A percentile compares a stretch with the other conserved stretches of the same genome.
phyloP scores from a whole-genome alignment of 2,797 vertebrate species.

The Xenops minutus region DNA sequence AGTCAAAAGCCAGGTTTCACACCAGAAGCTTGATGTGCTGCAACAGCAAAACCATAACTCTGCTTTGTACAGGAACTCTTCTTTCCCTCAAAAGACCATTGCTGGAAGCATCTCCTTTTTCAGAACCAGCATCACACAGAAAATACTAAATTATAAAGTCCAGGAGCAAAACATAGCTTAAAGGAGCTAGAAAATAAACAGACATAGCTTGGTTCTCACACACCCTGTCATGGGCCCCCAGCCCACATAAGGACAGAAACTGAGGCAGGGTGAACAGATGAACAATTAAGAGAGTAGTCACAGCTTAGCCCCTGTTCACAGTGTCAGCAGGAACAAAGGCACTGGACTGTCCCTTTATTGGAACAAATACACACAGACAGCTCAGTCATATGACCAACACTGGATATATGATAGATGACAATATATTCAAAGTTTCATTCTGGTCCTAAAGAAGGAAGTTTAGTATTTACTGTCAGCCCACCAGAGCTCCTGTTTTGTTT shows the following conservation, averaged over 20 bases:
- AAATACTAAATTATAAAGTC: not conserved
- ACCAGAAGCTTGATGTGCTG: not conserved
- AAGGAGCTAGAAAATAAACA: not conserved
- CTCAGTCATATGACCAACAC: not conserved
- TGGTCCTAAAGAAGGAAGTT: not conserved
- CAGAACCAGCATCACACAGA: not conserved
- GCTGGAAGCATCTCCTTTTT: not conserved
- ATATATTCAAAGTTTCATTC: not conserved
- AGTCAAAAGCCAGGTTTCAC: not conserved
- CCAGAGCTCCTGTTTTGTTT: not conserved
- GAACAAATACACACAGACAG: not conserved
- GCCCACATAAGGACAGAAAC: not conserved
- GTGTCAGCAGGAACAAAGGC: not conserved
- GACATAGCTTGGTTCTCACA: not conserved
- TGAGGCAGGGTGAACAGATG: not conserved
- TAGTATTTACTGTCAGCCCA: not conserved
- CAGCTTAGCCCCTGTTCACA: not conserved
- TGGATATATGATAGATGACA: not conserved
- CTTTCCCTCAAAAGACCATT: not conserved
- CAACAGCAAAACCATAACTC: not conserved
- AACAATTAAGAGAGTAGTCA: not conserved
- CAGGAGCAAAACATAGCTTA: not conserved
- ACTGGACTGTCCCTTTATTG: not conserved
- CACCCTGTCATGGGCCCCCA: not conserved
- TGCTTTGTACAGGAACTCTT: not conserved